A percentile compares a stretch with the other conserved stretches of the same genome.
Conservation (phyloP, 2,888 invertebrate species). For the Aleiodes alternator region DNA sequence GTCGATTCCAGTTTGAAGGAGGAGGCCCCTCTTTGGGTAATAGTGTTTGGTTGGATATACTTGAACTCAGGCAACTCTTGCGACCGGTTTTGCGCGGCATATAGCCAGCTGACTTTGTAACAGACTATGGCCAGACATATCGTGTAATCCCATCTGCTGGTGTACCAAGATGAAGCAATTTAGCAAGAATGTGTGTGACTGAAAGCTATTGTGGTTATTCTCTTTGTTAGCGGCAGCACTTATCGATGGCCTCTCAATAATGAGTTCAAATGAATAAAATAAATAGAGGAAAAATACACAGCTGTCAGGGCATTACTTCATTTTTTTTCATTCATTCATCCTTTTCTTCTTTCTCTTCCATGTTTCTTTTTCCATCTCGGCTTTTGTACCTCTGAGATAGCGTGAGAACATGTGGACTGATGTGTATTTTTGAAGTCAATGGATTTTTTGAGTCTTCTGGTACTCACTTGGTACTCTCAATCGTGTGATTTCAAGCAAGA, state of each 20-base stretch:
- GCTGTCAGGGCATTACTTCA: conserved; percentile 40
- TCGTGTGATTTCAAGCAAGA: too few relatives aligned
- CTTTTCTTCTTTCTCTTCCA: not conserved
- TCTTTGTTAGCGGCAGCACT: not conserved
- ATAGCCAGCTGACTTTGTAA: not conserved
- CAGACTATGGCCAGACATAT: not conserved
- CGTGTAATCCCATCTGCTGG: not conserved
- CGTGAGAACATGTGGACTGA: too few relatives aligned
- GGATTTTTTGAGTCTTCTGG: too few relatives aligned
- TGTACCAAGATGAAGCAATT: not conserved
- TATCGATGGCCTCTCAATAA: not conserved
- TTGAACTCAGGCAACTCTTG: not conserved
- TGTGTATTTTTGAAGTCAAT: too few relatives aligned
- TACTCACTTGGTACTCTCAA: too few relatives aligned
- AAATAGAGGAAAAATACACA: conserved; percentile 4
- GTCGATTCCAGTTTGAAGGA: too few relatives aligned
- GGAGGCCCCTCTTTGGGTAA: too few relatives aligned
- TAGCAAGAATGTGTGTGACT: not conserved
- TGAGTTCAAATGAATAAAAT: not conserved
- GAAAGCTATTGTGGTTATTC: not conserved
- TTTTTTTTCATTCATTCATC: conserved; percentile 42
- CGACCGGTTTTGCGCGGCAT: not conserved
- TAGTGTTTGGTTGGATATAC: not conserved
- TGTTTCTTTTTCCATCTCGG: conserved; percentile 39
- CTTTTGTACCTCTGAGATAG: too few relatives aligned